These are phyloP conservation scores for Cyphomyrmex costatus DNA, from an alignment of 1,140 invertebrate species.

Conservation along the genomic window DNA sequence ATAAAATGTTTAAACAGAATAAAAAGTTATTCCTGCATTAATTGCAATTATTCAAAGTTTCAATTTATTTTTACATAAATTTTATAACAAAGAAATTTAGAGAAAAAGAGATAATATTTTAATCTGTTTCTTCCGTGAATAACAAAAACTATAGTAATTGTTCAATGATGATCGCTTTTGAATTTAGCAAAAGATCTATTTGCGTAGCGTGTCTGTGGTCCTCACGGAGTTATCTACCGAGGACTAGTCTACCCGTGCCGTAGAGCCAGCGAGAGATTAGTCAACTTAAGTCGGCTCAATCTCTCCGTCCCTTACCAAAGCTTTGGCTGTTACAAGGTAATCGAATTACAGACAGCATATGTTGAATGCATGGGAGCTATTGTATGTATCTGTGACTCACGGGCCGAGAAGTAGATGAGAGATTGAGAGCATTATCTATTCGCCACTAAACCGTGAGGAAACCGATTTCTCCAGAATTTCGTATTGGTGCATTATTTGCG, in stretches of 20 bases:
- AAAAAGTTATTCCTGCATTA: slow-evolving; percentile 3
- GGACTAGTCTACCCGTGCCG: background rate
- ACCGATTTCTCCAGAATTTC: slow-evolving; percentile 29
- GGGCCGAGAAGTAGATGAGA: slow-evolving; percentile 45
- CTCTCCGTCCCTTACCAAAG: slow-evolving; percentile 44
- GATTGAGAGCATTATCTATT: slow-evolving; percentile 45
- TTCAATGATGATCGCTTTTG: background rate
- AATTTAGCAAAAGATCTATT: background rate
- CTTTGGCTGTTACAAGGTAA: slow-evolving; percentile 59
- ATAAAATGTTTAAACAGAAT: background rate
- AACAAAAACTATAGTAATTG: background rate
- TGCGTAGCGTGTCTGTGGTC: background rate
- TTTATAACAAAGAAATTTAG: background rate
- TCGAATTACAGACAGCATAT: slow-evolving; percentile 62
- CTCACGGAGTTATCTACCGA: slow-evolving; percentile 34
- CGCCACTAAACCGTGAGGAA: slow-evolving; percentile 17
- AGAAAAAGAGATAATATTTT: background rate
- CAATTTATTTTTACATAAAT: background rate
- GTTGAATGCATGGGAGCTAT: slow-evolving; percentile 57
- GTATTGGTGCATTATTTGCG: slow-evolving; percentile 7
- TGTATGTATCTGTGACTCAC: slow-evolving; percentile 53
- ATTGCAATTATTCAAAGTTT: background rate
- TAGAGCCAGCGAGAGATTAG: slow-evolving; percentile 48
- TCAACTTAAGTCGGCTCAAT: slow-evolving; percentile 63
- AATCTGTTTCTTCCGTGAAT: background rate